Evolutionary conservation across 2,797 vertebrate species (phyloP).

Genomic region (Molossus molossus): DNA sequence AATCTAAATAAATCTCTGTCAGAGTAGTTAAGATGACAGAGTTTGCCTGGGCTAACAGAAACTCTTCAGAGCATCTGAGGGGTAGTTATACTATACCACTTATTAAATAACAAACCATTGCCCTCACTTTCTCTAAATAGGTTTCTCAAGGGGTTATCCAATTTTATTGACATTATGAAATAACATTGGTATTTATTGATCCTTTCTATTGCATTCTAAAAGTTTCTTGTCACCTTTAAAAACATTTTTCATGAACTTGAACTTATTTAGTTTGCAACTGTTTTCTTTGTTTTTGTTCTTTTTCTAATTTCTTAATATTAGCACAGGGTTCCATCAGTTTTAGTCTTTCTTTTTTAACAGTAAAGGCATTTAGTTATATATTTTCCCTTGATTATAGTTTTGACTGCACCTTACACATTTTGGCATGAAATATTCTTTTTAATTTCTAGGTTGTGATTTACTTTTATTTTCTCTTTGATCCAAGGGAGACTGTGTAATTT

Average conservation of each 20-base stretch:
- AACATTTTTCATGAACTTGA: slow-evolving; percentile 36
- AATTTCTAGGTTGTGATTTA: slow-evolving; percentile 1
- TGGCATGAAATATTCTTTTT: not conserved
- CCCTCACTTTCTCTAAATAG: not conserved
- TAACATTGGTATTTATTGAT: not conserved
- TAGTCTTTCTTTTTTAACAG: not conserved
- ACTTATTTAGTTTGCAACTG: not conserved
- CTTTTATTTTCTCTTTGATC: slow-evolving; percentile 28
- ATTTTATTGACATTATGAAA: slow-evolving; percentile 31
- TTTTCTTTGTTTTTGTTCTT: slow-evolving; percentile 32
- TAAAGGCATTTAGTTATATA: not conserved
- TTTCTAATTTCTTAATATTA: slow-evolving; percentile 27
- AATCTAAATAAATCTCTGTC: not conserved
- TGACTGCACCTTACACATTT: not conserved
- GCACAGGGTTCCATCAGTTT: not conserved
- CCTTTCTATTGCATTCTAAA: not conserved
- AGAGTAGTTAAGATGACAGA: not conserved
- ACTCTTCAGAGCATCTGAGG: not conserved
- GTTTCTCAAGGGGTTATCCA: not conserved
- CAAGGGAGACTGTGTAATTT: not conserved
- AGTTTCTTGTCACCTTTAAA: not conserved
- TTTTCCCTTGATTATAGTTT: not conserved
- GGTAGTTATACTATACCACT: not conserved
- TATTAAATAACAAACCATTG: not conserved
- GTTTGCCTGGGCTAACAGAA: not conserved